Evolutionary conservation across 30 jellyfish, hydroid and myxozoan species (phyloP).

Genomic region (Aurelia coerulea): DNA sequence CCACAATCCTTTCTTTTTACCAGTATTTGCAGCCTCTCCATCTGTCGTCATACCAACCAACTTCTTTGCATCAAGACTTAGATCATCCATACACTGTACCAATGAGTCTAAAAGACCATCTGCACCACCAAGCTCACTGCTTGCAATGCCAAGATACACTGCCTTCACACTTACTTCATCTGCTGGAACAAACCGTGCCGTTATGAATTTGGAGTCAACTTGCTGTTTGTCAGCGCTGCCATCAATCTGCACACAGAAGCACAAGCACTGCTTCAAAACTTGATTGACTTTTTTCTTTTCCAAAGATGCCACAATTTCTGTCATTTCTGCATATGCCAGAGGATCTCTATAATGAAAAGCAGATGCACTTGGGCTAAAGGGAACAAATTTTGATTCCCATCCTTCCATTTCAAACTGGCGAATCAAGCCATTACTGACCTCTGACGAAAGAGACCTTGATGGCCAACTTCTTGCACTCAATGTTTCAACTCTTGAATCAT

Average conservation of each 20-base stretch:
- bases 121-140: constrained; percentile 59
- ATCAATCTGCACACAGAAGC: constrained; percentile 51
- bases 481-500: constrained; percentile 49
- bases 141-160: constrained; percentile 32
- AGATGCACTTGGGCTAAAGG: constrained; percentile 29
- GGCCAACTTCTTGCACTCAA: constrained; percentile 73
- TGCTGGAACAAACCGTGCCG: constrained; percentile 36
- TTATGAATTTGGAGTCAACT: constrained; percentile 55
- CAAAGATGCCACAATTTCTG: constrained; percentile 21
- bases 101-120: constrained; percentile 45
- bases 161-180: constrained; percentile 53
- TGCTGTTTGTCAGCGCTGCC: constrained; percentile 55
- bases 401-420: constrained; percentile 41
- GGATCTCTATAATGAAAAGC: constrained; percentile 62
- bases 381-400: constrained; percentile 47
- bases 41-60: constrained; percentile 58
- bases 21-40: constrained; percentile 55
- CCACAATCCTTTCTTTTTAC: constrained; percentile 52
- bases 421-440: constrained; percentile 39
- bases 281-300: constrained; percentile 11
- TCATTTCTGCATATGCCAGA: constrained; percentile 47
- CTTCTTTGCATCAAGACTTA: constrained; percentile 19
- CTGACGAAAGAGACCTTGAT: constrained; percentile 62
- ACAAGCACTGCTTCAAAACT: constrained; percentile 21
- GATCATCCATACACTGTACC: constrained; percentile 25